Percentiles rank a stretch among this genome's conserved stretches.
Evolutionary conservation across 2,113 vertebrate species (phyloP).

Genomic region (Pollimyrus isidori): DNA sequence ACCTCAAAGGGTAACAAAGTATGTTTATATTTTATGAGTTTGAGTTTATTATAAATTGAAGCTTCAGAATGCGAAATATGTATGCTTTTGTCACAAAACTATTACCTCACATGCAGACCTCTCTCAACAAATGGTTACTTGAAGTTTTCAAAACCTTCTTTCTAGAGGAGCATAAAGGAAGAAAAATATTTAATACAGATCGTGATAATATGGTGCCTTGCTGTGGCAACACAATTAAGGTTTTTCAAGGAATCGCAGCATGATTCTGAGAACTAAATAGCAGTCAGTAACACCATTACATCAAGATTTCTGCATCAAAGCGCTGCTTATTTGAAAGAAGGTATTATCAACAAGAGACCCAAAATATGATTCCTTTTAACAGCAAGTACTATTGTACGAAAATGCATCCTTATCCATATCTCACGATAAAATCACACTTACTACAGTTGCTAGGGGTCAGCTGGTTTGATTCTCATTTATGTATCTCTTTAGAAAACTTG

Average conservation of each 20-base stretch:
- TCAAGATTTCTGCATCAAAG: background rate
- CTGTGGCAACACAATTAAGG: background rate
- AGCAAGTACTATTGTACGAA: background rate
- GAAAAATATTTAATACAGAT: background rate
- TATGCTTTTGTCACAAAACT: background rate
- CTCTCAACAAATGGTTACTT: background rate
- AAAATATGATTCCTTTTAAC: background rate
- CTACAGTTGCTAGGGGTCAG: background rate
- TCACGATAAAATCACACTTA: background rate
- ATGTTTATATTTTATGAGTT: background rate
- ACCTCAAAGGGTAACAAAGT: background rate
- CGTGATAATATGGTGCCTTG: background rate
- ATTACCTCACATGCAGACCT: background rate
- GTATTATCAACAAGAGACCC: background rate
- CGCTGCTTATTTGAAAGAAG: background rate
- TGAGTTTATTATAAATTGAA: slow-evolving; percentile 4
- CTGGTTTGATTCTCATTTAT: background rate
- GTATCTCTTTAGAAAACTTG: background rate
- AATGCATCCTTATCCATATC: background rate
- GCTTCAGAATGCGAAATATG: background rate
- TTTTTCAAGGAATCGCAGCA: background rate
- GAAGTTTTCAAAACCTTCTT: background rate
- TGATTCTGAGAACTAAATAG: background rate
- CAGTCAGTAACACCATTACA: background rate
- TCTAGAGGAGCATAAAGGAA: background rate